Base-by-base conservation (phyloP, 2,797 vertebrate genomes). In the Glyptemys insculpta region DNA sequence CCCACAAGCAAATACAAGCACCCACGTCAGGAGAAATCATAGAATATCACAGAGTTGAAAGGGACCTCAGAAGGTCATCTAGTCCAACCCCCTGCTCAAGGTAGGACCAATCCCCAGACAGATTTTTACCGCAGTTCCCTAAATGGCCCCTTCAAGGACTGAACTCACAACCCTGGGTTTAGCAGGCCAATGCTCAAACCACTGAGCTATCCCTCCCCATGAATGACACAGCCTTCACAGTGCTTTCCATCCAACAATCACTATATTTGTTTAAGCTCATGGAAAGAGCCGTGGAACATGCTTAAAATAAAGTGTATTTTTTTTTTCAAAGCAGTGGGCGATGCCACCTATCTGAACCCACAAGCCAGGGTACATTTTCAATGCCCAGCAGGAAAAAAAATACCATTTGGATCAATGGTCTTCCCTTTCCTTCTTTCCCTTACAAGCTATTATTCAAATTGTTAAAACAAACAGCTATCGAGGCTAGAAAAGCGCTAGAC, bases 271-370 rank as follows among this genome's bases (percentile, higher is more conserved):
- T 91, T 86, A 76, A 83, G 18, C 44, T 90, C 74, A 37, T 37
- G 34, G n/a, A 90, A 59, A 88, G 89, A 94, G 90, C 90, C 87
- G 53, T 88, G 72, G 62, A 95, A 86, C 57, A 37, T 21, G 5
- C 65, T 68, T 68, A 37, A 37, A 68, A 68, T 76, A 76, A 76
- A 15, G 23, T 14, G 74, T 44, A 12, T 27, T 7, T 74, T 91
- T 79, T 92, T 93, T 96, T 79, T 94, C 76, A 14, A 76, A 29
- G 16, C 87, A 6, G 78, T 94, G 96, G 96, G 93, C 95, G 93
- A 96, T 79, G 4, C 21, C 44, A 12, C 79, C 79, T 89, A 41
- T 15, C 65, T 81, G 79, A 57, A 93, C 88, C 76, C 78, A 1
- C 6, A 81, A 80, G 5, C 52, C 88, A 88, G 37, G 78, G 50